Conservation (phyloP, 1,140 invertebrate genomes). For the Muscidifurax raptorellus region DNA sequence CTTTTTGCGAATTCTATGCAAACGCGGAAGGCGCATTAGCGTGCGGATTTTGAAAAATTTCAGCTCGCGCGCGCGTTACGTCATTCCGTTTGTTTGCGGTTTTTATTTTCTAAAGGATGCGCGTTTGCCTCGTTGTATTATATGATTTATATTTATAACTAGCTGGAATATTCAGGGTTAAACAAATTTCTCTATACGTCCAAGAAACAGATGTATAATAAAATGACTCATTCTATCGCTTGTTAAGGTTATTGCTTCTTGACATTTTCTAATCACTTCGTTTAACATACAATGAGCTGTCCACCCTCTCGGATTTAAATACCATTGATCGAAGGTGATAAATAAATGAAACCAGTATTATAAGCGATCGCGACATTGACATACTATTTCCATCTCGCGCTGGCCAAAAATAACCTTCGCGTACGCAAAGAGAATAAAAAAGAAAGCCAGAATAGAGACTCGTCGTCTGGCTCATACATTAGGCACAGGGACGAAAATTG, state of each 20-base stretch:
- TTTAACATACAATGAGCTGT: not conserved
- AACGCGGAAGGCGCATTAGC: too few species aligned
- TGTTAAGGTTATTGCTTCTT: not conserved
- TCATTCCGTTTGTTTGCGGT: too few species aligned
- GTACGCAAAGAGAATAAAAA: not conserved
- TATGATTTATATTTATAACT: too few species aligned
- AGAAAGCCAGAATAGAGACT: not conserved
- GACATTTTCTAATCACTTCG: not conserved
- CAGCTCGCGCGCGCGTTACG: too few species aligned
- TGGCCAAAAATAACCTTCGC: not conserved
- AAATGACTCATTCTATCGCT: too few species aligned
- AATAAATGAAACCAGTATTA: not conserved
- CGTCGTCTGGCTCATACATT: not conserved
- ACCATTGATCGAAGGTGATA: not conserved
- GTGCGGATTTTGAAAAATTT: too few species aligned
- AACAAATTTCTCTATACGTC: too few species aligned
- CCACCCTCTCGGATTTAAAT: not conserved
- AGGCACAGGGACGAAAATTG: constrained; percentile 3
- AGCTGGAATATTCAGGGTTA: too few species aligned
- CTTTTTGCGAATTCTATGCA: not conserved
- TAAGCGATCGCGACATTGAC: not conserved
- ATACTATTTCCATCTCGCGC: not conserved
- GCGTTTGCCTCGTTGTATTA: too few species aligned
- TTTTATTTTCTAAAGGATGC: too few species aligned
- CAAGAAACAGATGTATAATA: too few species aligned